A percentile compares a stretch with the other conserved stretches of the same genome.
Evolutionary conservation across 1,140 invertebrate species (phyloP).

Genomic region (Achroia grisella): DNA sequence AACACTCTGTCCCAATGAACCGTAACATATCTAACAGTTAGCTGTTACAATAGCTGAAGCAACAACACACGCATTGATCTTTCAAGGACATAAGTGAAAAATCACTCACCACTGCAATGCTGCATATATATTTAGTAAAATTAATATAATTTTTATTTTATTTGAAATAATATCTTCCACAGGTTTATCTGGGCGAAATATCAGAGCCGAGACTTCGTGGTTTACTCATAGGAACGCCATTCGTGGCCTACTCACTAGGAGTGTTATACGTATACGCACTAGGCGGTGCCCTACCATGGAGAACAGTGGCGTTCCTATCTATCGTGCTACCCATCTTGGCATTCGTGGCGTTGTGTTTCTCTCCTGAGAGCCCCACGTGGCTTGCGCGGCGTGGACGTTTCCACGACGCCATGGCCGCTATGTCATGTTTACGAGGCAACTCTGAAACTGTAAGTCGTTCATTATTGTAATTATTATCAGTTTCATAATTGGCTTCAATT

Average conservation of each 20-base stretch:
- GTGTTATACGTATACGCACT: slow-evolving; percentile 81
- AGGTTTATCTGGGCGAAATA: slow-evolving; percentile 83
- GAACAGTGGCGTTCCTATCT: slow-evolving; percentile 77
- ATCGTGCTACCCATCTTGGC: slow-evolving; percentile 76
- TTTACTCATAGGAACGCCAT: slow-evolving; percentile 77
- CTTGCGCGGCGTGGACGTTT: slow-evolving; percentile 76
- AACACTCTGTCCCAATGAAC: no score
- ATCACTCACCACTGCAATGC: no score
- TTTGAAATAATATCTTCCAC: no score
- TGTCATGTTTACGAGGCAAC: slow-evolving; percentile 80
- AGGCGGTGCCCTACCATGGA: slow-evolving; percentile 78
- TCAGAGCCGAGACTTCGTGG: slow-evolving; percentile 80
- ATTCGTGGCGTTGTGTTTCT: slow-evolving; percentile 74
- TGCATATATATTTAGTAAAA: no score
- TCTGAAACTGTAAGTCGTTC: slow-evolving; percentile 65
- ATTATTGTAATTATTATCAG: not conserved
- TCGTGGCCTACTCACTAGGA: slow-evolving; percentile 81
- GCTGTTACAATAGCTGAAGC: no score
- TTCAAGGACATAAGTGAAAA: no score
- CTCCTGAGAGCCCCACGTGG: slow-evolving; percentile 85
- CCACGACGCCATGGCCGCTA: slow-evolving; percentile 77
- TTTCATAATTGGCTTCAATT: no score
- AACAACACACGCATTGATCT: no score
- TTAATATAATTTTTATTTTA: no score
- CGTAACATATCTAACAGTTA: no score